Evolutionary conservation across 2,888 invertebrate genomes (phyloP).

Genomic region (Tipula unca): DNA sequence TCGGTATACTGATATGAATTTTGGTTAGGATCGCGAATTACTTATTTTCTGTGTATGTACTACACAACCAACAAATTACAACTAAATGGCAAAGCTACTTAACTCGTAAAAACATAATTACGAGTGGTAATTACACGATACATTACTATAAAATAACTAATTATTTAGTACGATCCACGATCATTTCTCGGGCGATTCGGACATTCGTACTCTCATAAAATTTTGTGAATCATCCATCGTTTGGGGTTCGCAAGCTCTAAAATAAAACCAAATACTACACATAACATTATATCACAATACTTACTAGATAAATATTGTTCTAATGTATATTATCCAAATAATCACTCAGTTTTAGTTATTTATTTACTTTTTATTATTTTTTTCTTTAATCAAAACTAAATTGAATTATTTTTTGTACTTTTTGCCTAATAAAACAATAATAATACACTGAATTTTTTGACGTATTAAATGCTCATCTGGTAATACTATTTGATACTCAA

Average conservation of each 20-base stretch:
- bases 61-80: neutral
- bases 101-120: neutral
- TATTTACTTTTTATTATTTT: neutral
- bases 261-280: neutral
- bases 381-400: neutral
- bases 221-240: neutral
- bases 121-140: neutral
- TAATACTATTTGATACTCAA: neutral
- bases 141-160: neutral
- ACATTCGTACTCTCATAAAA: neutral
- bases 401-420: neutral
- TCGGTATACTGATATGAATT: neutral
- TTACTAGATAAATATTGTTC: neutral
- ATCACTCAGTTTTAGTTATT: neutral
- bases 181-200: neutral
- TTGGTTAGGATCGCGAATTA: neutral
- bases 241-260: neutral
- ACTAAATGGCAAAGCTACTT: neutral
- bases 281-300: neutral
- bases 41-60: neutral
- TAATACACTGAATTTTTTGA: neutral
- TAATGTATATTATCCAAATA: neutral
- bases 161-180: neutral
- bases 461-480: neutral
- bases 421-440: neutral